A percentile compares a stretch with the other conserved stretches of the same genome.
Evolutionary conservation across 2,888 invertebrate species (phyloP).

Genomic region (Nephrotoma flavescens): DNA sequence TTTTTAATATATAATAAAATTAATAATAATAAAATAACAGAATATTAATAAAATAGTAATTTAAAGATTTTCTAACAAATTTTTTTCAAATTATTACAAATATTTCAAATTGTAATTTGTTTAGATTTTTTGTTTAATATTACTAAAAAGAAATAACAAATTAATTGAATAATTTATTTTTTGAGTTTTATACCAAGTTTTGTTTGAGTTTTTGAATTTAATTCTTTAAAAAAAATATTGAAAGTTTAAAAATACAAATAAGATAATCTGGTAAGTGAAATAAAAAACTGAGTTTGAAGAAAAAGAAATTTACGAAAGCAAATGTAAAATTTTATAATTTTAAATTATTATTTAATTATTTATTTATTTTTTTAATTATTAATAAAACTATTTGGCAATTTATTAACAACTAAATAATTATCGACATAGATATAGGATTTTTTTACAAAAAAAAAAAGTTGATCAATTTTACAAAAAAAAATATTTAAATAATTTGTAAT

Average conservation of each 20-base stretch:
- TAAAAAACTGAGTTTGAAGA: background rate
- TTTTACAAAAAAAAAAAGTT: background rate
- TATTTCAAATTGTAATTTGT: constrained; percentile 13
- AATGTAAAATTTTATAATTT: background rate
- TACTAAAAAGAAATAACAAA: background rate
- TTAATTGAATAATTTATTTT: background rate
- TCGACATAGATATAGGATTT: background rate
- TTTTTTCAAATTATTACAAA: background rate
- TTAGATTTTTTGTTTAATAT: constrained; percentile 6
- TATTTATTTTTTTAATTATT: background rate
- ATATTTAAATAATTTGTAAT: background rate
- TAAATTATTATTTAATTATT: background rate
- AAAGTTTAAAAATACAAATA: background rate
- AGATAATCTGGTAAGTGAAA: background rate
- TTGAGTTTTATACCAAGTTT: background rate
- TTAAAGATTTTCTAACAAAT: background rate
- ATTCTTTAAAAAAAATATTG: background rate
- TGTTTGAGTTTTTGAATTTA: background rate
- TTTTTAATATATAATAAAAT: background rate
- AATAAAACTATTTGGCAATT: background rate
- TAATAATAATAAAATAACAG: background rate
- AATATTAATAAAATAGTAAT: background rate
- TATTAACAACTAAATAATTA: background rate
- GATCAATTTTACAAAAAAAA: background rate
- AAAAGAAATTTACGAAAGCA: background rate